phyloP scores from a whole-genome alignment of 2,797 vertebrate species.

The Morus bassanus region DNA sequence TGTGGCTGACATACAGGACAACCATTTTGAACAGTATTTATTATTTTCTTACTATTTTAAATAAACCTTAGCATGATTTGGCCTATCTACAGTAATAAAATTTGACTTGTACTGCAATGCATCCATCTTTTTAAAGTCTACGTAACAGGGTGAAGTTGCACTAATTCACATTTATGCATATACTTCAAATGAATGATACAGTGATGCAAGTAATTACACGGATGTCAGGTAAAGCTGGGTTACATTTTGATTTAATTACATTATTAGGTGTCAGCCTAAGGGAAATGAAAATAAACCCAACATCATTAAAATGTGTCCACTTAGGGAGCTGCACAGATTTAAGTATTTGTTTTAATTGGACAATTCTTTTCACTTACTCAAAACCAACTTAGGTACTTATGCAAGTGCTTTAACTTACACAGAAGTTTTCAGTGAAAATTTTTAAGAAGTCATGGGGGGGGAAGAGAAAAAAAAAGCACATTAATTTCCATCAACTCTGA shows the following conservation, averaged over 20 bases:
- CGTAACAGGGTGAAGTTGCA: neutral
- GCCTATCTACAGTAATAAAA: neutral
- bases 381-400: neutral
- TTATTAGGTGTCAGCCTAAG: neutral
- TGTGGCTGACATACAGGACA: neutral
- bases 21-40: neutral
- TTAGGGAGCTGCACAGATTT: neutral
- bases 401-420: neutral
- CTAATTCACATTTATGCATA: neutral
- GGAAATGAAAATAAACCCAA: neutral
- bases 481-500: neutral
- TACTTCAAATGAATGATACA: neutral
- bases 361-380: neutral
- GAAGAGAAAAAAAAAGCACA: fast-evolving
- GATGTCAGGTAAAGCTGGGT: neutral
- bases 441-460: neutral
- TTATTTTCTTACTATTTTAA: neutral
- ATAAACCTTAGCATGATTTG: neutral
- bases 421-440: neutral
- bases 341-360: neutral
- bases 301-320: neutral
- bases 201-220: neutral
- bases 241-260: neutral
- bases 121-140: neutral
- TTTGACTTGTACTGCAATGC: neutral